Percentiles rank a stretch among this genome's conserved stretches.
Conservation (phyloP, 2,797 vertebrate genomes). For the Loris lydekkerianus region DNA sequence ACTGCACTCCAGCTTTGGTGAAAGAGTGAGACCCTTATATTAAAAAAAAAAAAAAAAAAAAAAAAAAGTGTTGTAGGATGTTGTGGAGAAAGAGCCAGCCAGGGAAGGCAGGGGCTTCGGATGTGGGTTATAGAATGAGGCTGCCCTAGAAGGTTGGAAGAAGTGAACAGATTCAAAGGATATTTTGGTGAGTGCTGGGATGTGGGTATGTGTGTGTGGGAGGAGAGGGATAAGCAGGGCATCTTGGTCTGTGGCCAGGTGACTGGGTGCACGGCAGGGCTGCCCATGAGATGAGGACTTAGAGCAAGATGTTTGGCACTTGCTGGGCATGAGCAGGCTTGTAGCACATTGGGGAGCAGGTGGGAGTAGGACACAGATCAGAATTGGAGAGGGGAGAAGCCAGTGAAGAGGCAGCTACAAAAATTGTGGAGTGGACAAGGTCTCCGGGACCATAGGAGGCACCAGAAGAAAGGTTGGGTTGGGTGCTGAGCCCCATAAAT, state of each 20-base stretch:
- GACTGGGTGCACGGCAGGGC: not conserved
- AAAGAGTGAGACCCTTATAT: not conserved
- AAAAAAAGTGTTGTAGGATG: not conserved
- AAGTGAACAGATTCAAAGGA: not conserved
- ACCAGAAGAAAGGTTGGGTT: not conserved
- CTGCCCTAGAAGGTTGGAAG: not conserved
- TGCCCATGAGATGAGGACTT: not conserved
- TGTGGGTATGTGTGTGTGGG: not conserved
- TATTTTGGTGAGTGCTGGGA: not conserved
- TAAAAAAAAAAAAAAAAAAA: not conserved
- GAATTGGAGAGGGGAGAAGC: not conserved
- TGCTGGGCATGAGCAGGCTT: not conserved
- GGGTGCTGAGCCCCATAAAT: not conserved
- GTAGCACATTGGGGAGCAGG: not conserved
- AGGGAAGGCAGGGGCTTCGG: not conserved
- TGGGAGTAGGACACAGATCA: not conserved
- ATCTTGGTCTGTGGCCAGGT: not conserved
- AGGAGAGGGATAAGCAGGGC: not conserved
- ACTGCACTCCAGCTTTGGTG: not conserved
- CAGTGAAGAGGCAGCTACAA: not conserved
- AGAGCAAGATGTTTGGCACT: not conserved
- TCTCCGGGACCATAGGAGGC: not conserved
- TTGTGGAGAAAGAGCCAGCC: not conserved
- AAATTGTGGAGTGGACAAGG: rapidly evolving
- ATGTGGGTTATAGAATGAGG: not conserved